These are phyloP conservation scores for Embiotoca jacksoni DNA, from an alignment of 2,113 vertebrate genomes.

Conservation along the genomic window DNA sequence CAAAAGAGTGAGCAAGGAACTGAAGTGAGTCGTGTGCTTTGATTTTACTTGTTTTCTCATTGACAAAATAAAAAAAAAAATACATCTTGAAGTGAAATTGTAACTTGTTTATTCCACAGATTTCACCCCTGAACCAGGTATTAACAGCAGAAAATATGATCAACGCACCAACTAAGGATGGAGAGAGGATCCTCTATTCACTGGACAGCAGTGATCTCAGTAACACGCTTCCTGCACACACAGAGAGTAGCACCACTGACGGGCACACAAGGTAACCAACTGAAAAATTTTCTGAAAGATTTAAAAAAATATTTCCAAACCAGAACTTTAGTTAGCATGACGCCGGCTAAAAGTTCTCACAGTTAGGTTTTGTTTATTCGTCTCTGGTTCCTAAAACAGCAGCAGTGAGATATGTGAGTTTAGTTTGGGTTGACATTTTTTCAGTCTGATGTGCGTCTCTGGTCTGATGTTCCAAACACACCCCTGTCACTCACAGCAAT, in stretches of 20 bases:
- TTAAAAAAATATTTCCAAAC: neutral
- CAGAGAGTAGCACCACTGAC: constrained; percentile 13
- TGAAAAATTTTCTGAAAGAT: neutral
- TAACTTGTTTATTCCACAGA: constrained; percentile 33
- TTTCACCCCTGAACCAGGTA: constrained; percentile 40
- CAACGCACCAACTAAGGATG: constrained; percentile 26
- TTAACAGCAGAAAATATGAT: constrained; percentile 10
- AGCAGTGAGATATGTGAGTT: constrained; percentile 29
- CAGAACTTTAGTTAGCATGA: neutral
- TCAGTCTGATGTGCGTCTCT: neutral
- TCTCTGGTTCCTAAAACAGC: neutral
- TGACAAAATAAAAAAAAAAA: neutral
- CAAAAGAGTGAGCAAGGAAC: constrained; percentile 19
- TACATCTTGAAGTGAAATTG: neutral
- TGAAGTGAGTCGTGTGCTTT: constrained; percentile 61
- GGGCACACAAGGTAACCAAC: constrained; percentile 64
- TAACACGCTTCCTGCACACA: constrained; percentile 8
- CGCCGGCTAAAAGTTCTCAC: neutral
- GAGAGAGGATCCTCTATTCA: neutral
- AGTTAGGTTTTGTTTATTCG: neutral
- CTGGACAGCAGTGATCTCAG: constrained; percentile 18
- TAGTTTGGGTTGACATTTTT: neutral
- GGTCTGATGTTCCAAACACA: constrained; percentile 41
- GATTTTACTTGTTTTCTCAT: neutral
- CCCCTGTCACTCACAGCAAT: constrained; percentile 25